phyloP scores from a whole-genome alignment of 92 coral and sea anemone genomes.

The Hydrozoanthus gracilis region DNA sequence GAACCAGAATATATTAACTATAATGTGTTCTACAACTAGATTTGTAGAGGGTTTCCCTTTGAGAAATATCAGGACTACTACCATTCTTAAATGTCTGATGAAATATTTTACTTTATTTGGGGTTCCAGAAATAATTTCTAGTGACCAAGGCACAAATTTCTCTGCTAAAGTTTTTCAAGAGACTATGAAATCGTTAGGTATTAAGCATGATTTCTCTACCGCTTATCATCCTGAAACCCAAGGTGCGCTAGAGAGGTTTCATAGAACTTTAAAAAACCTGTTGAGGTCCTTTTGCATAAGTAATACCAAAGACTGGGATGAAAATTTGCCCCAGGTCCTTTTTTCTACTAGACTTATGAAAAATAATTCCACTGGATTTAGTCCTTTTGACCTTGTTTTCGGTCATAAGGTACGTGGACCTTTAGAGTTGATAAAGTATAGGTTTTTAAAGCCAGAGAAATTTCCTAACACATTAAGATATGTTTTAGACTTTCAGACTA shows the following conservation, averaged over 20 bases:
- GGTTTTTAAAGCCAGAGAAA: constrained; percentile 25
- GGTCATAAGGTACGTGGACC: constrained; percentile 28
- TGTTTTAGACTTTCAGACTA: constrained; percentile 24
- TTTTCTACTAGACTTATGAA: constrained; percentile 23
- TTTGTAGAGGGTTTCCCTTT: constrained; percentile 23
- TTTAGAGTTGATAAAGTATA: constrained; percentile 23
- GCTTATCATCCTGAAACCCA: constrained; percentile 35
- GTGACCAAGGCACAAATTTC: constrained; percentile 26
- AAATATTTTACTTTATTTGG: constrained; percentile 38
- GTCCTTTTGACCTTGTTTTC: constrained; percentile 32
- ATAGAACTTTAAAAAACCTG: constrained; percentile 20
- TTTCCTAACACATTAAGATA: constrained; percentile 23
- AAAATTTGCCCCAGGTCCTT: constrained; percentile 26
- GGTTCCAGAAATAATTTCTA: constrained; percentile 30
- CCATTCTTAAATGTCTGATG: constrained; percentile 21
- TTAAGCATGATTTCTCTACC: constrained; percentile 33
- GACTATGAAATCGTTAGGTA: constrained; percentile 25
- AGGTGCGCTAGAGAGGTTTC: constrained; percentile 28
- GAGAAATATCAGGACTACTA: no score
- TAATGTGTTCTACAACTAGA: constrained; percentile 24
- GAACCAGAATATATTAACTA: constrained; percentile 19
- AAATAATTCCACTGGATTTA: constrained; percentile 33
- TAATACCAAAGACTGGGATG: constrained; percentile 26
- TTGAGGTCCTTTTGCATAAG: constrained; percentile 26
- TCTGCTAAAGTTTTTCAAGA: constrained; percentile 21